Percentiles rank a stretch among this genome's conserved stretches.
Conservation (phyloP, 2,113 vertebrate species). For the Procavia capensis region DNA sequence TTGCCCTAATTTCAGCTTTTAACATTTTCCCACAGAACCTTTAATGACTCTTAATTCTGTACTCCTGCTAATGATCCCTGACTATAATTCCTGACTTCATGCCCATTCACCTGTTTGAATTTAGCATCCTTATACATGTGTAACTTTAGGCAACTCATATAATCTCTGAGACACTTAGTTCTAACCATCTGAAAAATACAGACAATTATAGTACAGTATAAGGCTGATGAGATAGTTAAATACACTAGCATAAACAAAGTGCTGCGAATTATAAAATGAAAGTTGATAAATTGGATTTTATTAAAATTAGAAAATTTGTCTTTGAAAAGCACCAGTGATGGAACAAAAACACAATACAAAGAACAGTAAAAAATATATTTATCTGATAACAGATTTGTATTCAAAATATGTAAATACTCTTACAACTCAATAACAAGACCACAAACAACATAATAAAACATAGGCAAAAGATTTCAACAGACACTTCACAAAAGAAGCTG, state of each 20-base stretch:
- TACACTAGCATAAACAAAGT: not conserved
- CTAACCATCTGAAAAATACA: not conserved
- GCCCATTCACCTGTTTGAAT: not conserved
- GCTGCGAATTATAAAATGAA: not conserved
- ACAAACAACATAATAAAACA: not conserved
- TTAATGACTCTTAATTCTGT: not conserved
- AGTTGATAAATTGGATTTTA: not conserved
- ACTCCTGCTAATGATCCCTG: not conserved
- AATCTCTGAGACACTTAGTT: not conserved
- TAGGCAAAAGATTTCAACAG: not conserved
- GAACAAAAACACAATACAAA: not conserved
- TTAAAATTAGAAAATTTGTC: not conserved
- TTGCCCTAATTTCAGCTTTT: conserved; percentile 1
- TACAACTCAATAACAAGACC: not conserved
- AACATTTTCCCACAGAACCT: not conserved
- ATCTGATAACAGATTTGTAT: not conserved
- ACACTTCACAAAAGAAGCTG: not conserved
- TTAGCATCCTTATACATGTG: not conserved
- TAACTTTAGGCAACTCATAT: not conserved
- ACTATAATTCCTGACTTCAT: not conserved
- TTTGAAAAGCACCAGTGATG: not conserved
- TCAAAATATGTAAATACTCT: not conserved
- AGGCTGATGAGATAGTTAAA: conserved; percentile 41
- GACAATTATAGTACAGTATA: not conserved
- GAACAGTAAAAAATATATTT: not conserved